Base-by-base conservation (phyloP, 2,797 vertebrate genomes). In the Girardinus metallicus region DNA sequence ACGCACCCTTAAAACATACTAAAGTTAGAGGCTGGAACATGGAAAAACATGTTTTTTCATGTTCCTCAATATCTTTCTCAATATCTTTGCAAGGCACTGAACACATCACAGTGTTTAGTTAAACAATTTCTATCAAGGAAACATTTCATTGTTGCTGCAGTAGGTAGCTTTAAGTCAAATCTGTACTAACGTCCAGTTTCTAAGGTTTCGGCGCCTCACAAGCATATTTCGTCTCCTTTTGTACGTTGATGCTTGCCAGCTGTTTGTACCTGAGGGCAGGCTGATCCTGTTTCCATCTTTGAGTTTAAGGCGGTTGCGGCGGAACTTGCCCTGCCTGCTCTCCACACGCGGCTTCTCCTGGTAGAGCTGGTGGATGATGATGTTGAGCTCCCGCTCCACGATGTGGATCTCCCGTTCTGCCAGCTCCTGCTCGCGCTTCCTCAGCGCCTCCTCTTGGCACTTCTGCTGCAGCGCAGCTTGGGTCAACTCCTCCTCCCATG, bases 281-380 rank as follows among this genome's bases (percentile, higher is more conserved):
- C 98, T 99, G 93, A 99, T 99, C 80, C 97, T 95, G 92, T 99
- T 96, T 81, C 98, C 98, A 0, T 99, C 98, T 91, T 97, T 97
- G 66, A 99, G 94, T 92, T 98, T 99, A 46, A 99, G 96, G 41
- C 98, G 96, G 90, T 85, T 98, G 91, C 97, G 97, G 80, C 97
- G 95, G 93, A 99, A 99, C 91, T 98, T 99, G 84, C 98, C 98
- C 94, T 99, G 98, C 76, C 98, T 95, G 80, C 97, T 97, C 94
- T 98, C 98, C 85, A 99, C 98, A 0, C 96, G 96, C 34, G 98
- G 98, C 90, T 99, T 99, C 85, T 99, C 98, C 92, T 97, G 97
- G 94, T 98, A 98, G 78, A 99, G 95, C 92, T 99, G 98, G 95
- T 99, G 98, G 84, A 99, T 99, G 94, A 99, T 99, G 92, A 99